A percentile compares a stretch with the other conserved stretches of the same genome.
Conservation (phyloP, 1,140 invertebrate species). For the Sminthurides bifidus region DNA sequence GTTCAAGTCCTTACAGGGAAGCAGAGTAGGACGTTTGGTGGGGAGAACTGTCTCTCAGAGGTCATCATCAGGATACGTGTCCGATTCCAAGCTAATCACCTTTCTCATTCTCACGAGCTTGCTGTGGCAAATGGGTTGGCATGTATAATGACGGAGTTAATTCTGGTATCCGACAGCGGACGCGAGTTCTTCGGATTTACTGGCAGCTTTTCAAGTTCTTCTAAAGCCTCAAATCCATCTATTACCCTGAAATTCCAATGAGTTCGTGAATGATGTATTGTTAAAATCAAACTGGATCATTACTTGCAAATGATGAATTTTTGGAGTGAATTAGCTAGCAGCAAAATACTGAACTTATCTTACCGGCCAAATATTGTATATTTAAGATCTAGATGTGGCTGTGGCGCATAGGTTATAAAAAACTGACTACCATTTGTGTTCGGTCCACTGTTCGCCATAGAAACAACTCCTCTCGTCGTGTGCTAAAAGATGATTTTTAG, state of each 20-base stretch:
- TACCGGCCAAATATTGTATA: slow-evolving; percentile 96
- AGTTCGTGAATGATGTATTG: neutral
- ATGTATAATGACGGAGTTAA: slow-evolving; percentile 85
- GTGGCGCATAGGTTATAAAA: slow-evolving; percentile 86
- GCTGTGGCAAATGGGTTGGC: slow-evolving; percentile 78
- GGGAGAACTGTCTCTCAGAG: no score
- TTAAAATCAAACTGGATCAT: neutral
- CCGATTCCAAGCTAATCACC: no score
- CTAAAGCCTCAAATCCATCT: slow-evolving; percentile 89
- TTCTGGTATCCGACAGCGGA: slow-evolving; percentile 68
- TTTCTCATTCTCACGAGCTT: neutral
- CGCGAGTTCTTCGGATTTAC: slow-evolving; percentile 87
- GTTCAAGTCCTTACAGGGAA: no score
- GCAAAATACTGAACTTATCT: slow-evolving; percentile 28
- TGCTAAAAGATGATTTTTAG: no score
- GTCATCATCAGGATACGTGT: no score
- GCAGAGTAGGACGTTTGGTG: no score
- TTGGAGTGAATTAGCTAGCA: neutral
- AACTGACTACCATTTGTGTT: slow-evolving; percentile 99
- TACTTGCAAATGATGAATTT: slow-evolving; percentile 11
- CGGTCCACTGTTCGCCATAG: slow-evolving; percentile 98
- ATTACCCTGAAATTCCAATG: slow-evolving; percentile 63
- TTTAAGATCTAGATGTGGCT: slow-evolving; percentile 92
- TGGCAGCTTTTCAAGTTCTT: slow-evolving; percentile 88
- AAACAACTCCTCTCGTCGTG: slow-evolving; percentile 71